phyloP scores from a whole-genome alignment of 1,140 invertebrate species.

The Argopecten irradians region DNA sequence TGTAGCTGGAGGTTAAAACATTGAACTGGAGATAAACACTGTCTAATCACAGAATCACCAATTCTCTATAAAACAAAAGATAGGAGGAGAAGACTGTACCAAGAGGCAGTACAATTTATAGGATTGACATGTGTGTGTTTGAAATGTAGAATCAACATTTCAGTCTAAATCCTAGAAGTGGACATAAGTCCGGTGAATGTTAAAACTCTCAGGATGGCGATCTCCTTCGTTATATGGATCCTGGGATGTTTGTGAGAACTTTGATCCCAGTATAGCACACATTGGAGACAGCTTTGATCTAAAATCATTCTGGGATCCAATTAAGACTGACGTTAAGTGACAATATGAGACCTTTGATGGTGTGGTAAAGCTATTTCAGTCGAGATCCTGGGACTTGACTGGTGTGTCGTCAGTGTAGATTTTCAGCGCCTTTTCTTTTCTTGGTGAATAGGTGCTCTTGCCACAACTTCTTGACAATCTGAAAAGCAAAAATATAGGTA shows the following conservation, averaged over 20 bases:
- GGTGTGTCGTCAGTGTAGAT: slow-evolving; percentile 82
- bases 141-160: neutral
- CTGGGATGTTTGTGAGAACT: too few relatives aligned
- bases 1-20: neutral
- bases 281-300: too few relatives aligned
- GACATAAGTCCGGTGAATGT: too few relatives aligned
- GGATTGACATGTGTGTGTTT: too few relatives aligned
- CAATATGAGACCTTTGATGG: neutral
- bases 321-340: too few relatives aligned
- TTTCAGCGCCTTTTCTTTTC: slow-evolving; percentile 85
- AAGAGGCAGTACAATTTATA: too few relatives aligned
- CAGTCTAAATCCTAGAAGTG: neutral
- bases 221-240: too few relatives aligned
- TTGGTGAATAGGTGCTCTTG: slow-evolving; percentile 76
- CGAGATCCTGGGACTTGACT: slow-evolving; percentile 44
- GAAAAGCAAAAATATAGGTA: slow-evolving; percentile 42
- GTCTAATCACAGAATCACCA: neutral
- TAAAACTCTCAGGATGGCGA: too few relatives aligned
- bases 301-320: too few relatives aligned
- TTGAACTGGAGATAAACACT: neutral
- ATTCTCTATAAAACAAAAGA: neutral
- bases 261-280: too few relatives aligned
- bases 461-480: slow-evolving; percentile 66
- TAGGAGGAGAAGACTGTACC: too few relatives aligned
- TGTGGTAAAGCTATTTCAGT: slow-evolving; percentile 1